Conservation (phyloP, 2,888 invertebrate species). For the Germaria angustata region DNA sequence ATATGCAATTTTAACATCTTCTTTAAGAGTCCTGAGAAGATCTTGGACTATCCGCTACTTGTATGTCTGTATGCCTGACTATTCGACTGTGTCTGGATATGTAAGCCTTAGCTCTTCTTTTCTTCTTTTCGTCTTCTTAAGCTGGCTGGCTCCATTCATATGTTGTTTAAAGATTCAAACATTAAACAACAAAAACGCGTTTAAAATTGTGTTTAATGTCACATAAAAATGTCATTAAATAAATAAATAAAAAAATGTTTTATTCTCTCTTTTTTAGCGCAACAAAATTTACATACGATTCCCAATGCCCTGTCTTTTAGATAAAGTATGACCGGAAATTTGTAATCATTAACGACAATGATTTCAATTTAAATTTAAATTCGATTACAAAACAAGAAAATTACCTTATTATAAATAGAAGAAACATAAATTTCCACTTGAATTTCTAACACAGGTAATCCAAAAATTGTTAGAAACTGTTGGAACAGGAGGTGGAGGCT, state of each 20-base stretch:
- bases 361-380: slow-evolving; percentile 35
- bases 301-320: neutral
- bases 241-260: slow-evolving; percentile 42
- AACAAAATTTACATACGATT: slow-evolving; percentile 54
- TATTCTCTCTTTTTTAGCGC: slow-evolving; percentile 12
- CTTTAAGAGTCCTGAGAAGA: slow-evolving; percentile 67
- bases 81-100: neutral
- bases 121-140: neutral
- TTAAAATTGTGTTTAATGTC: slow-evolving; percentile 76
- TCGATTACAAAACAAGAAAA: slow-evolving; percentile 14
- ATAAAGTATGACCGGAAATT: slow-evolving; percentile 60
- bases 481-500: slow-evolving; percentile 10
- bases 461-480: slow-evolving; percentile 37
- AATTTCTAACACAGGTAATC: slow-evolving; percentile 54
- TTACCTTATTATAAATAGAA: slow-evolving; percentile 32
- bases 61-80: neutral
- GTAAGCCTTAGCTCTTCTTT: neutral
- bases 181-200: slow-evolving; percentile 67
- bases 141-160: slow-evolving; percentile 31
- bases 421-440: slow-evolving; percentile 14
- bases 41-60: neutral
- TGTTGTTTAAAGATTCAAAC: slow-evolving; percentile 42
- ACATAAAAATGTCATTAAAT: slow-evolving; percentile 76
- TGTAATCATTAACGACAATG: slow-evolving; percentile 56
- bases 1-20: slow-evolving; percentile 76